Conservation (phyloP, 2,888 invertebrate genomes). For the Drosophila mettleri region DNA sequence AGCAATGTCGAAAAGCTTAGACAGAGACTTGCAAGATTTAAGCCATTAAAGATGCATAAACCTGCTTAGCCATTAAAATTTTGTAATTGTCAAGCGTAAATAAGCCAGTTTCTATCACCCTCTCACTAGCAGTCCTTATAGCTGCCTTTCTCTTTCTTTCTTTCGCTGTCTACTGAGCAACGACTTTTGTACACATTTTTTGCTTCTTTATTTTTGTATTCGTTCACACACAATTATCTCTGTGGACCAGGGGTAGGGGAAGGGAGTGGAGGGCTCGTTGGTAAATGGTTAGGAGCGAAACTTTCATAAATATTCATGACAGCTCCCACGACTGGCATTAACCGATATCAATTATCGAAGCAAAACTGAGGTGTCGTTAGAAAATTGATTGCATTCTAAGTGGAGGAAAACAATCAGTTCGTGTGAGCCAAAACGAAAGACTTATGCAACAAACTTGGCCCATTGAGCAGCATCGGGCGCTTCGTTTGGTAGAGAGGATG, state of each 20-base stretch:
- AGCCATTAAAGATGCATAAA: constrained; percentile 9
- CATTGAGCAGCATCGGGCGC: neutral
- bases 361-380: constrained; percentile 3
- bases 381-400: neutral
- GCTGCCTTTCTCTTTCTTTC: neutral
- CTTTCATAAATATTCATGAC: constrained; percentile 38
- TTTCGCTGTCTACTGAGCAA: constrained; percentile 16
- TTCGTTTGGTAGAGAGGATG: neutral
- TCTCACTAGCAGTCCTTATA: neutral
- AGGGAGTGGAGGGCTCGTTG: constrained; percentile 5
- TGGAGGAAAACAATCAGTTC: neutral
- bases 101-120: constrained; percentile 10
- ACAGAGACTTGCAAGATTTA: neutral
- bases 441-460: constrained; percentile 73
- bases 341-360: constrained; percentile 24
- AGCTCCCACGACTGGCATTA: constrained; percentile 5
- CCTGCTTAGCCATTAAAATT: constrained; percentile 29
- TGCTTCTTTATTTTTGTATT: constrained; percentile 8
- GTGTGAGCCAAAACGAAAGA: constrained; percentile 64
- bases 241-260: constrained; percentile 18
- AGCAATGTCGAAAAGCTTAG: constrained; percentile 6
- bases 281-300: neutral
- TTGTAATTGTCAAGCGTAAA: constrained; percentile 35
- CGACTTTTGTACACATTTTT: constrained; percentile 18
- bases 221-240: constrained; percentile 46